phyloP scores from a whole-genome alignment of 2,888 invertebrate genomes.

The Rhamphomyia laevipes region DNA sequence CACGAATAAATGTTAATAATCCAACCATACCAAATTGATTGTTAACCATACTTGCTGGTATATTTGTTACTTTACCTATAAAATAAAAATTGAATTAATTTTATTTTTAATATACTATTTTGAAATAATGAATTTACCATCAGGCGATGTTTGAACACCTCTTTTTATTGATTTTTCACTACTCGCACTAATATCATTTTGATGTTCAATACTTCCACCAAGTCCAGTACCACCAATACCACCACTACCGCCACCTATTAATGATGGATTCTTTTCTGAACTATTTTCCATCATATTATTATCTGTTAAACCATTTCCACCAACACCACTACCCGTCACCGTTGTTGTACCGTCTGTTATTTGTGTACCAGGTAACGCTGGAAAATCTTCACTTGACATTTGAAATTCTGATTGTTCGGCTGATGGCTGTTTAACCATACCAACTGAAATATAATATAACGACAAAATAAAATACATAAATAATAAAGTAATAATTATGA shows the following conservation, averaged over 20 bases:
- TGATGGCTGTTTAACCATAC: constrained; percentile 91
- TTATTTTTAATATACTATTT: too few relatives aligned
- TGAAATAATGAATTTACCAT: constrained; percentile 51
- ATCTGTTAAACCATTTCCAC: constrained; percentile 17
- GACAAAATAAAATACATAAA: constrained; percentile 6
- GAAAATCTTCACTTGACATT: constrained; percentile 99
- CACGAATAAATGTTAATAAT: constrained; percentile 92
- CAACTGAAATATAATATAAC: constrained; percentile 45
- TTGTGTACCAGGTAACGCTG: constrained; percentile 92
- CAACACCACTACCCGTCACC: constrained; percentile 26
- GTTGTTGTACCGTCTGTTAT: constrained; percentile 47
- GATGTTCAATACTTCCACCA: constrained; percentile 31
- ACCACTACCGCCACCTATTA: constrained; percentile 20
- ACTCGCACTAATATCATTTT: constrained; percentile 35
- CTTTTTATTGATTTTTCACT: constrained; percentile 49
- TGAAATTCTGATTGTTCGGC: constrained; percentile 88
- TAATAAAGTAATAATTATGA: background rate
- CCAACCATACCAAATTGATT: constrained; percentile 99
- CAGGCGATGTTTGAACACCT: constrained; percentile 91
- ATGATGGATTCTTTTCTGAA: constrained; percentile 17
- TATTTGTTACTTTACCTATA: constrained; percentile 91
- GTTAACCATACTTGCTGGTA: constrained; percentile 96
- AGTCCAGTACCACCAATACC: constrained; percentile 21
- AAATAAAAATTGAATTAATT: constrained; percentile 11
- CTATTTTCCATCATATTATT: constrained; percentile 19